Percentiles rank a stretch among this genome's conserved stretches.
These are phyloP conservation scores for Trissonchulus sp. DNA, from an alignment of 2,888 invertebrate species.

Conservation along the genomic window DNA sequence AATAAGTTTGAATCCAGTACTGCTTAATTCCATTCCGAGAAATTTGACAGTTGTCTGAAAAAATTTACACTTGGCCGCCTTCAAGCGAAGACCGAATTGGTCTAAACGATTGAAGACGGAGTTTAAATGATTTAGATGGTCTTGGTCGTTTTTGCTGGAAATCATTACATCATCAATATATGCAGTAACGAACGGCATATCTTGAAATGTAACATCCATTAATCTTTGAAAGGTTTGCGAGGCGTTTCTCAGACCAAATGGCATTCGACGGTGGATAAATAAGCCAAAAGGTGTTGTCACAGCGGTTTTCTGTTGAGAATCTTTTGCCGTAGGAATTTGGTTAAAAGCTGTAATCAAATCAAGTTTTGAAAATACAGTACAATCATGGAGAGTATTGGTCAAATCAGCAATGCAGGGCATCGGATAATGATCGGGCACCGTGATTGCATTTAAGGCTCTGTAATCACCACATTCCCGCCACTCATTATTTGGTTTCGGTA, in stretches of 20 bases:
- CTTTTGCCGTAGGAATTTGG: conserved; percentile 30
- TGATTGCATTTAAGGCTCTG: conserved; percentile 24
- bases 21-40: conserved; percentile 1
- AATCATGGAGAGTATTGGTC: conserved; percentile 20
- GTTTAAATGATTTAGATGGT: conserved; percentile 3
- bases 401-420: conserved; percentile 28
- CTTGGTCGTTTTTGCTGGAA: not conserved
- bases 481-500: conserved; percentile 15
- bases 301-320: conserved; percentile 33
- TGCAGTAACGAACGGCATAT: conserved; percentile 9
- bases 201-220: conserved; percentile 9
- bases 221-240: conserved; percentile 37
- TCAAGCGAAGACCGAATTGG: not conserved
- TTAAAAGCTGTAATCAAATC: conserved; percentile 29
- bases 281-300: conserved; percentile 34
- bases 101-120: not conserved
- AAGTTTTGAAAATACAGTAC: conserved; percentile 28
- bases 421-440: conserved; percentile 24
- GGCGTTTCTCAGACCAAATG: conserved; percentile 36
- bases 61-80: conserved; percentile 14
- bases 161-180: conserved; percentile 18
- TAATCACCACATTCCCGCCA: conserved; percentile 26
- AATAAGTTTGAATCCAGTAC: not conserved
- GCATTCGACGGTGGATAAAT: conserved; percentile 34
- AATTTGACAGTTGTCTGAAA: conserved; percentile 11